Base-by-base conservation (phyloP, 2,888 invertebrate genomes). In the Hydrotaea cyrtoneurina region DNA sequence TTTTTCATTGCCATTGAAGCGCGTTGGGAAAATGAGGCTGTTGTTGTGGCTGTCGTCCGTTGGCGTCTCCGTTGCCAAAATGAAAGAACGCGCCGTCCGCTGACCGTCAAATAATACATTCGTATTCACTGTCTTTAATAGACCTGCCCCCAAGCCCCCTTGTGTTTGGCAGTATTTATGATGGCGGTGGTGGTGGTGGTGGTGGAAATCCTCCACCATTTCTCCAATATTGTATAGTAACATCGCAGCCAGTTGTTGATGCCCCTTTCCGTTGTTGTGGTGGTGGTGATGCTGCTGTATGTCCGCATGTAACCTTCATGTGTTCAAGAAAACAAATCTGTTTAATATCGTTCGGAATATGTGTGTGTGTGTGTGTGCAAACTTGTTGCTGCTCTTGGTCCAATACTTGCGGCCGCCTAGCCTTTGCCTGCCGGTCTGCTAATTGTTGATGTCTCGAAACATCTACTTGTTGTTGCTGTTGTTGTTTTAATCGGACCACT, bases 1-100 rank as follows among this genome's bases (percentile, higher is more conserved):
- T 43, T 80, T 81, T 81, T 84, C 84, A 78, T 75, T 81, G 84
- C 39, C 84, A 84, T 84, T 84, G 78, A 84, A 81, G 75, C 75
- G 66, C 64, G 39, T 64, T 81, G 31, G 50, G 73, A 72, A 50
- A 77, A 80, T 53, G 11, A 55, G 13, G 31, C 15, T 43, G 43
- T 23, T 43, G 43, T 23, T 69, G 15, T 46, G 21, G 36, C 23
- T 46, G 69, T 46, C 46, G 13, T n/a, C 11, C 11, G 69, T 23
- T 23, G 23, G 43, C 46, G 23, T 69, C 19, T 74, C 53, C 19
- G n/a, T 26, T 39, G 17, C 57, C 39, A 69, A 62, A 72, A 71
- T 53, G 13, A 73, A 81, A 77, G 62, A n/a, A 19, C 74, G 53
- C 73, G 77, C 62, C 62, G 77, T 71, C 62, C 55, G 74, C 59